Base-by-base conservation (phyloP, 1,140 invertebrate species). In the Atta texana region DNA sequence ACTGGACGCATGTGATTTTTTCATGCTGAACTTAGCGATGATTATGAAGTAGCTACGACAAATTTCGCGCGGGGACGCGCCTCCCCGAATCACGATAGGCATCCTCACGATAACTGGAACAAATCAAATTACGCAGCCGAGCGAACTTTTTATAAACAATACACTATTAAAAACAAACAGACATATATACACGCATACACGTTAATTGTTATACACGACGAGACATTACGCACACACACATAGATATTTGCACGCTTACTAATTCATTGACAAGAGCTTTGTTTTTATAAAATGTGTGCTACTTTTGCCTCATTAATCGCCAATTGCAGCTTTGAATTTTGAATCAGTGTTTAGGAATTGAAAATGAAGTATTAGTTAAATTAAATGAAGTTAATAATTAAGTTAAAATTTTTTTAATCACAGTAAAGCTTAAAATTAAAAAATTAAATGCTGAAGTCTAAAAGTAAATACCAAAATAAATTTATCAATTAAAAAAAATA, bases 91-190 rank as follows among this genome's bases (percentile, higher is more conserved):
- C 34, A 55, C 14, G n/a, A 72, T 34, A 28, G 53, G 57, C 63
- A 77, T 64, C 63, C 72, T 87, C 64, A 72, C 24, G 77, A 57
- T 77, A 72, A 49, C 51, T 28, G 49, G 77, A 89, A 74, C 66
- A 89, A 90, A 90, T 90, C 88, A 89, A 90, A 90, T 84, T 87
- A 69, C 78, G 68, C 89, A 84, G 77, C 63, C 66, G 72, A 68
- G 51, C 59, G 66, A 59, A 61, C 57, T 90, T 89, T 89, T 76
- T 78, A 75, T 81, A 88, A 85, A 72, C 18, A 34, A 6, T 34
- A 39, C 28, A 64, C 74, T 3, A 72, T 12, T 16, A 57, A 21
- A 51, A 8, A 64, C 12, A 77, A 39, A 77, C 21, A 77, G 24
- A 24, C 21, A 61, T 16, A 64, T n/a, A 49, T n/a, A 39, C 7